Evolutionary conservation across 1,140 invertebrate species (phyloP), one percentile per base, ranked within the genome.

Genomic region (Formica exsecta): DNA sequence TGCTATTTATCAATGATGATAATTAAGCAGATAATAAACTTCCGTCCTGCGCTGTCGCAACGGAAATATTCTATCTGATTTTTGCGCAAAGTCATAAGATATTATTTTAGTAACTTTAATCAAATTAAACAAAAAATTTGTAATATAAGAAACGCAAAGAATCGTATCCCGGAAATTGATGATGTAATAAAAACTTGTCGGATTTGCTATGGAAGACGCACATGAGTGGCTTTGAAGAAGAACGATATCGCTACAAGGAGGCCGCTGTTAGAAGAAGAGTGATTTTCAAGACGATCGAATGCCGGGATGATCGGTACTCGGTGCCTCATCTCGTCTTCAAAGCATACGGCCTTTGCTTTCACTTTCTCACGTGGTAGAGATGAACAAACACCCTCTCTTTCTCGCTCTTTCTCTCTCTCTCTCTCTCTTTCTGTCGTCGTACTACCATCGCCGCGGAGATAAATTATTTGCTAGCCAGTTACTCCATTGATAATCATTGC

Each of bases 311-410:
- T 87, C 86, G 65, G 62, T 76, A 87, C 76, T 44, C 70, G 75
- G 77, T 65, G 48, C 75, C 75, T 79, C 85, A 62, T 84, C 86
- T 87, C 84, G 73, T 87, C 77, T 89, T 44, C 71, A 48, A 48
- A 51, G 22, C 83, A 38, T 66, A 84, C 79, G 84, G 48, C 76
- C 90, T 86, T 91, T 91, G 90, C 91, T 92, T 92, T 92, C 91
- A 92, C 91, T 92, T 92, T 92, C 91, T 92, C 91, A 92, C 91
- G 89, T 92, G 89, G 86, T 57, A 87, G 54, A 91, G 79, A 85
- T 81, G 86, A 86, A 88, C 74, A 48, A 36, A 76, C 48, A 73
- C 62, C 62, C 68, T 61, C 68, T 62, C 61, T 64, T 38, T 38
- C 51, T 51, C 2, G 16, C 68, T 48, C 61, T 61, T 48, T 62